phyloP scores from a whole-genome alignment of 2,113 vertebrate species.

The Sitta europaea region DNA sequence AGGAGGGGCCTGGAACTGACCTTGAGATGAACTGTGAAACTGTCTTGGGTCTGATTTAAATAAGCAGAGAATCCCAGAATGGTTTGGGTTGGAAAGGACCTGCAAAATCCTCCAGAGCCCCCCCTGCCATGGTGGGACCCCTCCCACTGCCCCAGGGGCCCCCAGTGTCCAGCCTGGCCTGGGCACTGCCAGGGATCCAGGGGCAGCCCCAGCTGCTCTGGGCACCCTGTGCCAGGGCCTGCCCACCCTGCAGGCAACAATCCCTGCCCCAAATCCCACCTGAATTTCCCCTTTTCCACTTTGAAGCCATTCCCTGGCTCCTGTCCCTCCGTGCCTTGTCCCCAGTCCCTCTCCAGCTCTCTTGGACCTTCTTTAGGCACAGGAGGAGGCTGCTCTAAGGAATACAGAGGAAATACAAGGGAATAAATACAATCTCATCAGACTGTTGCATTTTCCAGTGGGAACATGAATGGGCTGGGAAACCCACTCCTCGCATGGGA shows the following conservation, averaged over 20 bases:
- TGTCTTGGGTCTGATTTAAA: background rate
- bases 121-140: too few species aligned
- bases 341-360: background rate
- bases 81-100: background rate
- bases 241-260: fast-evolving
- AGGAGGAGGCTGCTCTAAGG: background rate
- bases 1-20: background rate
- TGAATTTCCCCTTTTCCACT: background rate
- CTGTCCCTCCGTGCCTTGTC: background rate
- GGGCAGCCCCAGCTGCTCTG: background rate
- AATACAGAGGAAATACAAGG: background rate
- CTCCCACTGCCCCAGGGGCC: fast-evolving
- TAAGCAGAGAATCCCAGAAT: background rate
- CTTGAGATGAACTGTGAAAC: background rate
- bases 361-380: background rate
- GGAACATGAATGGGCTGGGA: background rate
- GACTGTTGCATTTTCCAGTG: background rate
- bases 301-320: background rate
- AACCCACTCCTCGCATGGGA: fast-evolving
- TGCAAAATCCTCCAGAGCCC: background rate
- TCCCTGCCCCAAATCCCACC: background rate
- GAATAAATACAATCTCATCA: background rate
- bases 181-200: background rate
- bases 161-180: background rate
- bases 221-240: background rate